Conservation (phyloP, 2,888 invertebrate genomes). For the Drosophila mimetica region DNA sequence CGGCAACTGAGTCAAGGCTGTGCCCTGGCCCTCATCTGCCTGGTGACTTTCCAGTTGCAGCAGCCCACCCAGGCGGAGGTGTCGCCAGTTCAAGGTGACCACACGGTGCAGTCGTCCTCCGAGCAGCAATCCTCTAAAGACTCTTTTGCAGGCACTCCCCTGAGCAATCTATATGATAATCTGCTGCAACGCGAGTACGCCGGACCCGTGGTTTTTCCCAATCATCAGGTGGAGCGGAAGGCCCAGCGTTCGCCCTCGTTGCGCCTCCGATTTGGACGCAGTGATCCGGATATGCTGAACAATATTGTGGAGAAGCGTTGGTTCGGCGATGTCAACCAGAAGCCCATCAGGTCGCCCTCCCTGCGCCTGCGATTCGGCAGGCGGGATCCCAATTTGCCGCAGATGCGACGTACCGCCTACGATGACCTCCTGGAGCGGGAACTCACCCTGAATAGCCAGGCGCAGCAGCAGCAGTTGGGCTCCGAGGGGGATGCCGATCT, state of each 20-base stretch:
- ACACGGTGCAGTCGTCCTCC: constrained; percentile 17
- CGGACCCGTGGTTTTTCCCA: constrained; percentile 84
- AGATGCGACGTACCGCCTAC: constrained; percentile 70
- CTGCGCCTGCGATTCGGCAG: constrained; percentile 91
- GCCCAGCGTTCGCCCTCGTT: constrained; percentile 91
- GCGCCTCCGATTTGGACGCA: constrained; percentile 91
- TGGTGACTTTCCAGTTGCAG: constrained; percentile 45
- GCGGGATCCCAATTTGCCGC: constrained; percentile 88
- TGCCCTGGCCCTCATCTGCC: constrained; percentile 49
- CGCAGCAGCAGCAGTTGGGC: constrained; percentile 21
- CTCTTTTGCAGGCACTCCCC: constrained; percentile 60
- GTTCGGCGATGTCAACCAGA: constrained; percentile 87
- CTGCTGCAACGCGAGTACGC: constrained; percentile 84
- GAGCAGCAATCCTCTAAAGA: constrained; percentile 5
- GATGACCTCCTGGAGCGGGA: constrained; percentile 72
- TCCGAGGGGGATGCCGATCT: constrained; percentile 44
- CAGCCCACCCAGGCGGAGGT: constrained; percentile 64
- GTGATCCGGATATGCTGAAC: constrained; percentile 86
- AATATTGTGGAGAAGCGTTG: constrained; percentile 82
- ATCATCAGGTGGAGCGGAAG: constrained; percentile 90
- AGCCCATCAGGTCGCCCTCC: constrained; percentile 90
- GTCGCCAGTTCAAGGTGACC: constrained; percentile 44
- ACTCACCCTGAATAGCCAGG: constrained; percentile 62
- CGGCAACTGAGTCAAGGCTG: constrained; percentile 56
- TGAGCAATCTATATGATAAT: constrained; percentile 82